These are phyloP conservation scores for Saguinus midas DNA, from an alignment of 2,113 vertebrate genomes.

Conservation along the genomic window DNA sequence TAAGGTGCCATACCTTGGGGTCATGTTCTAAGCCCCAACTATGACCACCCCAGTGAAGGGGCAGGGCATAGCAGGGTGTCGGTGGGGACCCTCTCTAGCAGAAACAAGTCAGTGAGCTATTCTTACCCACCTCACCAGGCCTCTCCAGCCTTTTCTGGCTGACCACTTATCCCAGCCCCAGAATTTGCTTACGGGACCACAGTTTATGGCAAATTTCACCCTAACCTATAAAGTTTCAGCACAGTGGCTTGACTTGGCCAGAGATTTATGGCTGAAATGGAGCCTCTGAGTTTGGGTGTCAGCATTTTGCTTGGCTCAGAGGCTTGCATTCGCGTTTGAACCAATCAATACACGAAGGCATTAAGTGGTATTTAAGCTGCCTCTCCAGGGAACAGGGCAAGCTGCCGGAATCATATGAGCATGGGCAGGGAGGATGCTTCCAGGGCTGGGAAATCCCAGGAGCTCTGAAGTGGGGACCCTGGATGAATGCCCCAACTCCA, in stretches of 20 bases:
- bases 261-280: slow-evolving; percentile 37
- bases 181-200: neutral
- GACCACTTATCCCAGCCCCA: neutral
- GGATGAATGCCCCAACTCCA: neutral
- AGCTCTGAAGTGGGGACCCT: neutral
- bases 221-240: neutral
- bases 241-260: neutral
- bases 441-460: neutral
- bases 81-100: neutral
- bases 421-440: neutral
- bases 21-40: neutral
- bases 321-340: slow-evolving; percentile 8
- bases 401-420: neutral
- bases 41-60: neutral
- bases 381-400: neutral
- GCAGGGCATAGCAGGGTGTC: neutral
- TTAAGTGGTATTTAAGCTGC: slow-evolving; percentile 34
- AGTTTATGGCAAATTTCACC: neutral
- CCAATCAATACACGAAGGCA: neutral
- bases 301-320: slow-evolving; percentile 37
- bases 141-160: neutral
- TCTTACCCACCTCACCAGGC: neutral
- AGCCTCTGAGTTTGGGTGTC: neutral
- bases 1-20: neutral
- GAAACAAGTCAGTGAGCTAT: neutral